phyloP scores from a whole-genome alignment of 1,140 invertebrate species.

The Steinernema feltiae region DNA sequence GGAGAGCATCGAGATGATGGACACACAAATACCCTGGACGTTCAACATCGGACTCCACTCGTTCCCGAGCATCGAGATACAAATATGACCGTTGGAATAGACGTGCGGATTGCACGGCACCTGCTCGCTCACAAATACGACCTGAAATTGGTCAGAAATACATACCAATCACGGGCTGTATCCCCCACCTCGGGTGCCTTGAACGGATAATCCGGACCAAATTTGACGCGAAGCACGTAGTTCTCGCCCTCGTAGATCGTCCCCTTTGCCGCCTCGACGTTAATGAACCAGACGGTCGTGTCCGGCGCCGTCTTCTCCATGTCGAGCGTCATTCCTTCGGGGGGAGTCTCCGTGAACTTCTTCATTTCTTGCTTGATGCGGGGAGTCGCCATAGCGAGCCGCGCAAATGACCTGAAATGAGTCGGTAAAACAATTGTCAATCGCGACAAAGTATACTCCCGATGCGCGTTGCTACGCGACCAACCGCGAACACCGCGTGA shows the following conservation, averaged over 20 bases:
- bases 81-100: slow-evolving; percentile 98
- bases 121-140: slow-evolving; percentile 87
- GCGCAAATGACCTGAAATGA: too few species aligned
- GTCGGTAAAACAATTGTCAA: too few species aligned
- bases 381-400: not conserved
- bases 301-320: not conserved
- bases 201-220: slow-evolving; percentile 92
- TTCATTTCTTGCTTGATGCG: not conserved
- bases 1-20: slow-evolving; percentile 94
- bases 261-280: slow-evolving; percentile 83
- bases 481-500: too few species aligned
- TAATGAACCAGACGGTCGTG: slow-evolving; percentile 75
- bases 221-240: slow-evolving; percentile 89
- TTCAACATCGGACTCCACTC: slow-evolving; percentile 96
- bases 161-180: too few species aligned
- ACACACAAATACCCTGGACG: slow-evolving; percentile 79
- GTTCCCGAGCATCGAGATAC: slow-evolving; percentile 93
- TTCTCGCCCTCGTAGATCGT: slow-evolving; percentile 90
- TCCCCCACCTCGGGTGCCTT: slow-evolving; percentile 81
- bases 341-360: not conserved
- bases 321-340: not conserved
- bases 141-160: too few species aligned
- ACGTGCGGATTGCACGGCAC: slow-evolving; percentile 96
- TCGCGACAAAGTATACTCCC: too few species aligned
- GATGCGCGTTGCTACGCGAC: too few species aligned